Conservation (phyloP, 2,888 invertebrate genomes). For the Tipula vernalis region DNA sequence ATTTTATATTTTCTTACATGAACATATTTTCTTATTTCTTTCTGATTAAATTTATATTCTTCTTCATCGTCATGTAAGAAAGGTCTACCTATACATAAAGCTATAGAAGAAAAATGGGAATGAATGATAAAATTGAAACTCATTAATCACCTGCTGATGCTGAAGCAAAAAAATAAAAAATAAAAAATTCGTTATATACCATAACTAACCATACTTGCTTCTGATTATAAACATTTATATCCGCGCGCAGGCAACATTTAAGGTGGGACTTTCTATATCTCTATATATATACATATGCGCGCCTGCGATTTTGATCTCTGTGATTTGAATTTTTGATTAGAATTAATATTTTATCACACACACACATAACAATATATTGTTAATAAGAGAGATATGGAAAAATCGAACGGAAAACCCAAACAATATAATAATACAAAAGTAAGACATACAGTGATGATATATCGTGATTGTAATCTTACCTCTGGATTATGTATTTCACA, state of each 20-base stretch:
- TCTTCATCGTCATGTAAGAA: not conserved
- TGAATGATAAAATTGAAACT: not conserved
- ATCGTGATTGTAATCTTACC: not conserved
- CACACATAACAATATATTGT: not conserved
- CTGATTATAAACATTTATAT: not conserved
- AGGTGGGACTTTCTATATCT: not conserved
- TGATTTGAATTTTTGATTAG: not conserved
- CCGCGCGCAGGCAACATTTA: not conserved
- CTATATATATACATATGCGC: not conserved
- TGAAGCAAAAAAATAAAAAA: not conserved
- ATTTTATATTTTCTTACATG: not conserved
- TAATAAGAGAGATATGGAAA: not conserved
- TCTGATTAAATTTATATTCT: conserved; percentile 4
- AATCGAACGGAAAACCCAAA: not conserved
- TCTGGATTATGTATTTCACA: not conserved
- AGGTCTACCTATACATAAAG: not conserved
- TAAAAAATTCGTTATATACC: not conserved
- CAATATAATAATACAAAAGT: not conserved
- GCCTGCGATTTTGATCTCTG: not conserved
- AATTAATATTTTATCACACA: not conserved
- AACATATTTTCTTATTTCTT: not conserved
- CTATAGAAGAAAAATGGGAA: not conserved
- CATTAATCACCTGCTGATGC: not conserved
- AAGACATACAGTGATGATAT: not conserved
- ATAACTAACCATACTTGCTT: not conserved